Evolutionary conservation across 1,140 invertebrate species (phyloP).

Genomic region (Drosophila suzukii): DNA sequence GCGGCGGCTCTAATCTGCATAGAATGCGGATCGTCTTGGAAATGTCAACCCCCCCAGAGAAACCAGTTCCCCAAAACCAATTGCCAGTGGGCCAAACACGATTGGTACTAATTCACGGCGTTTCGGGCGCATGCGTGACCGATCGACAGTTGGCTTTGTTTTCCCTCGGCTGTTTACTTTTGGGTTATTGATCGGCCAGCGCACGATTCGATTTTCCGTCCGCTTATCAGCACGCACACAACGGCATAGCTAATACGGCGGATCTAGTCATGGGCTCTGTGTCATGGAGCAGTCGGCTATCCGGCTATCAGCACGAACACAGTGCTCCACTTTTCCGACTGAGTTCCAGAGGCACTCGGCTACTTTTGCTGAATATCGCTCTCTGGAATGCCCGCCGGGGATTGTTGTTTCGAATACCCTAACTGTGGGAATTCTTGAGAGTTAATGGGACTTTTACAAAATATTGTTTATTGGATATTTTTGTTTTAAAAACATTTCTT

Average conservation of each 20-base stretch:
- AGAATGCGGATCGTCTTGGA: conserved; percentile 51
- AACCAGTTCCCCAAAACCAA: conserved; percentile 21
- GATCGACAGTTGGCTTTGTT: conserved; percentile 20
- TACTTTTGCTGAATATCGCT: conserved; percentile 10
- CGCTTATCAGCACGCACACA: conserved; percentile 43
- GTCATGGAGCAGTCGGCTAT: conserved; percentile 33
- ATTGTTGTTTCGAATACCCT: conserved; percentile 14
- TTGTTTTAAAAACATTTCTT: too few relatives aligned
- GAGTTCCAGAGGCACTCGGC: conserved; percentile 22
- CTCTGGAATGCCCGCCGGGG: background rate
- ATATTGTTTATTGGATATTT: background rate
- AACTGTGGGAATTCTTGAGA: background rate
- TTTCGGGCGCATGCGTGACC: conserved; percentile 40
- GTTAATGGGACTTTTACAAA: background rate
- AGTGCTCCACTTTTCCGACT: conserved; percentile 40
- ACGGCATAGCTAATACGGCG: conserved; percentile 2
- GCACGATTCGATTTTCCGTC: conserved; percentile 35
- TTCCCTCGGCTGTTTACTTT: conserved; percentile 30
- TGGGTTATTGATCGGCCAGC: conserved; percentile 41
- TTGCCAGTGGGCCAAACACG: conserved; percentile 21
- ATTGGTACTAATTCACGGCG: conserved; percentile 4
- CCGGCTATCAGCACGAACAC: conserved; percentile 30
- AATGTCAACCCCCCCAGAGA: conserved; percentile 25
- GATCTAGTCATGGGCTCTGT: conserved; percentile 31
- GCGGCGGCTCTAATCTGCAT: conserved; percentile 44